Conservation (phyloP, 2,888 invertebrate species). For the Euspilapteryx auroguttella region DNA sequence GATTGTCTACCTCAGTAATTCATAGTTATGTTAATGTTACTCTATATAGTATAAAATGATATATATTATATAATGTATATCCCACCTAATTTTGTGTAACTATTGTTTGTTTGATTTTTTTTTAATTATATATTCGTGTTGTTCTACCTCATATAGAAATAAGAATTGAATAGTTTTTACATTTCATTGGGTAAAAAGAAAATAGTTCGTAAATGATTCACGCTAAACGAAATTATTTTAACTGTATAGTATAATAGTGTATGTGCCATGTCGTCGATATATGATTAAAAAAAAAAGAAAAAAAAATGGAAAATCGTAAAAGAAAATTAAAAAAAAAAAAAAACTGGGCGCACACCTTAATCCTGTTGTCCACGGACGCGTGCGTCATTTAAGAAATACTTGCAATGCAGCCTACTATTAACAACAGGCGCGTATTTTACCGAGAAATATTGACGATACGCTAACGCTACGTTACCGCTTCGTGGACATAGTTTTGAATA, state of each 20-base stretch:
- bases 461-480: no score
- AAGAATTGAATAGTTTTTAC: constrained; percentile 8
- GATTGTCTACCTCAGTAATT: constrained; percentile 47
- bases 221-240: no score
- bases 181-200: background rate
- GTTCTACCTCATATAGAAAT: constrained; percentile 49
- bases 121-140: constrained; percentile 34
- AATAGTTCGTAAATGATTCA: no score
- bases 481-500: no score
- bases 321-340: no score
- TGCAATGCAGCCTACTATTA: no score
- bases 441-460: no score
- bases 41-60: constrained; percentile 34
- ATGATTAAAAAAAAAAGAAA: background rate
- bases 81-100: constrained; percentile 61
- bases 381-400: no score
- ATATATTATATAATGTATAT: constrained; percentile 35
- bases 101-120: constrained; percentile 31
- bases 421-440: no score
- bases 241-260: constrained; percentile 1
- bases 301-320: constrained; percentile 1
- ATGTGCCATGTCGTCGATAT: constrained; percentile 4
- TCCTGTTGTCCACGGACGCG: no score
- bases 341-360: no score
- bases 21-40: constrained; percentile 42